Conservation (phyloP, 2,113 vertebrate genomes). For the Dromaius novaehollandiae region DNA sequence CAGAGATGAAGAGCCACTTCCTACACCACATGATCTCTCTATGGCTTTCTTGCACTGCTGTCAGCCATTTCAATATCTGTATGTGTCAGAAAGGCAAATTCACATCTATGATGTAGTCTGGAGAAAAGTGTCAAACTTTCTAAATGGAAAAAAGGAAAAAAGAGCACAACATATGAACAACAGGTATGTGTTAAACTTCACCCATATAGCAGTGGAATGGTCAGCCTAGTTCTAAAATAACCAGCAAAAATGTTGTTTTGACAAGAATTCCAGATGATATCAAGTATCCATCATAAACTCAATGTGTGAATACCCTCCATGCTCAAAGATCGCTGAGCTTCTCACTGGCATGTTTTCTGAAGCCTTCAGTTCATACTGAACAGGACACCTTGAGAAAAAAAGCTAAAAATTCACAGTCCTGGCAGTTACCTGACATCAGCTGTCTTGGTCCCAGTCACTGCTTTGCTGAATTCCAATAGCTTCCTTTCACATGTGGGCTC, state of each 20-base stretch:
- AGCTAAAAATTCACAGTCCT: neutral
- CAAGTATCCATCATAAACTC: neutral
- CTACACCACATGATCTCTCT: neutral
- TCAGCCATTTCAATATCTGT: neutral
- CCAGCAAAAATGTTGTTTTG: neutral
- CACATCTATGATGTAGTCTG: neutral
- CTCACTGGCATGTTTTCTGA: neutral
- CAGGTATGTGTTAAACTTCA: neutral
- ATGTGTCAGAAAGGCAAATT: neutral
- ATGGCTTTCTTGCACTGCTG: constrained; percentile 8
- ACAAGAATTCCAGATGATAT: neutral
- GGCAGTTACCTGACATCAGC: neutral
- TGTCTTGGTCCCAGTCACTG: neutral
- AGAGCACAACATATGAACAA: neutral
- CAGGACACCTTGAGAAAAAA: neutral
- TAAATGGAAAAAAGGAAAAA: neutral
- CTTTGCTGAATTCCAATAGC: neutral
- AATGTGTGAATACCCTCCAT: fast-evolving
- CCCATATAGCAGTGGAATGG: neutral
- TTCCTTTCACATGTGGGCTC: neutral
- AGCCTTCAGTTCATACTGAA: neutral
- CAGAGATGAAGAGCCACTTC: constrained; percentile 42
- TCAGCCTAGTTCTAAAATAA: neutral
- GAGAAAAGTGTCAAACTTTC: neutral
- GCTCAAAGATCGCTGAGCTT: neutral